Evolutionary conservation across 1,140 invertebrate genomes (phyloP), one percentile per base, ranked within the genome.

Genomic region (Solenopsis fugax): DNA sequence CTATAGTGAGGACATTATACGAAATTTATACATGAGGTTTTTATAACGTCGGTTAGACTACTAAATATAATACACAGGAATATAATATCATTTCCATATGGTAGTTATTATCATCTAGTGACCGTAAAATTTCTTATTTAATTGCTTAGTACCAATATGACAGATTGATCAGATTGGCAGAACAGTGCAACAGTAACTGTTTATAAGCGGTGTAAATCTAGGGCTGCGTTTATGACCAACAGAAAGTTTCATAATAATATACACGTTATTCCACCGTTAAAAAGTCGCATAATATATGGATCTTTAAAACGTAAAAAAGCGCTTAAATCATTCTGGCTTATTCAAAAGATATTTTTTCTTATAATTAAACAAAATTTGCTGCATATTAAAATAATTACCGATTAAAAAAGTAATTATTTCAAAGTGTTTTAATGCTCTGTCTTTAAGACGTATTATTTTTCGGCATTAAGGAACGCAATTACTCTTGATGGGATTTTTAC

Each of bases 111-210:
- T 37, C n/a, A n/a, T 34, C 18, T 45, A 76, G 16, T 76, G 13
- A 48, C 13, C 37, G 18, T 77, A 77, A 77, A 60, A 62, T 45
- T 45, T 45, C 10, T 64, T 77, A 77, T 60, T 62, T 77, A 77
- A 77, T 64, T 41, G 71, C 21, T 41, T 16, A 45, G 48, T 73
- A 73, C 29, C 41, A 5, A 21, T 45, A 3, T 58, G 21, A 41
- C 56, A 50, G 24, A 29, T 45, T 62, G 41, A 29, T 62, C 21
- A 45, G 16, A 62, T 76, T 76, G n/a, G 12, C 21, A 60, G 58
- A 60, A 62, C 10, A 48, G 5, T 48, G 56, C 41, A 58, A 76
- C 37, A 1, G 16, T 12, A 21, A 77, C 2, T 5, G 7, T 6
- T 77, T 29, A 60, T 48, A 48, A 62, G 4, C 9, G n/a, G 16